Base-by-base conservation (phyloP, 2,797 vertebrate species). In the Onychomys torridus region DNA sequence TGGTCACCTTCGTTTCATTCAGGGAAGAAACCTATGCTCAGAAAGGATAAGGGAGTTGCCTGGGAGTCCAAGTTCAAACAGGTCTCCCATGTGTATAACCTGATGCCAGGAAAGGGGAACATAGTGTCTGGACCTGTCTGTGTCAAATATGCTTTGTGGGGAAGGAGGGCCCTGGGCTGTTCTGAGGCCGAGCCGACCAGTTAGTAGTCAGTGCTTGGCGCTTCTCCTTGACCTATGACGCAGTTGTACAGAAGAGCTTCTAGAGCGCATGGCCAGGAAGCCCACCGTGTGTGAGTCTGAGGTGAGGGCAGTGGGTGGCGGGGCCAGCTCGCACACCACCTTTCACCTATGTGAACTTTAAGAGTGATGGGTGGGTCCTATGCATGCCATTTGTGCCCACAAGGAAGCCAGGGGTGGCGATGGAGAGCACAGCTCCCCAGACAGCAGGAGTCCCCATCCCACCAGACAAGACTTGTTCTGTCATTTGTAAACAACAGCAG, bases 241-340 rank as follows among this genome's bases (percentile, higher is more conserved):
- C 97, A 99, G 99, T 97, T 99, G 99, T 93, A 98, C 99, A 0
- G 99, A 99, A 46, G 99, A 99, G 97, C 98, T 99, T 95, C 98
- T 99, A 63, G 99, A 99, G 90, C 99, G 99, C 97, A 99, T 99
- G 97, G 99, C 98, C 43, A 99, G 98, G 98, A 99, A 99, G 97
- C 98, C 99, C 63, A 98, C 98, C 0, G 97, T 99, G 63, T 99
- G 99, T 83, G 99, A 99, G 98, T 99, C 99, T 0, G 99, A 99
- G 98, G 99, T 99, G 98, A 98, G 99, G 97, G 94, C 98, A 94
- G 17, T 0, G 87, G 63, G 49, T 59, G 89, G 95, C 29, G 67
- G 93, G 91, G 63, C 77, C 63, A 90, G 46, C 25, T 9, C 90
- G 78, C 13, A 11, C 46, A 46, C 69, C 34, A 73, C n/a, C 40